Conservation (phyloP, 2,797 vertebrate species). For the Triplophysa yarkandensis region DNA sequence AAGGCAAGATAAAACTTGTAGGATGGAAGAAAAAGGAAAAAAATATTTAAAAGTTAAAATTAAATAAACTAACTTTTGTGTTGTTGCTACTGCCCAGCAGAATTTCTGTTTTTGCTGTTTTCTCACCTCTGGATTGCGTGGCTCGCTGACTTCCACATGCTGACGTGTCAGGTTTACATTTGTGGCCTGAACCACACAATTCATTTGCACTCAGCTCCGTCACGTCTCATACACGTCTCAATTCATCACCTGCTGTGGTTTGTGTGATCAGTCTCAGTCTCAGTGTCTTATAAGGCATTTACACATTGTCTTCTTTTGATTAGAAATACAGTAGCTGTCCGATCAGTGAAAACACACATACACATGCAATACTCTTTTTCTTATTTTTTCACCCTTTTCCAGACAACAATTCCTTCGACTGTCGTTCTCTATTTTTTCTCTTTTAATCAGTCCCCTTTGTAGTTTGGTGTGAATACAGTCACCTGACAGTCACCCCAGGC, state of each 20-base stretch:
- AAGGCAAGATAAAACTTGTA: too few relatives aligned
- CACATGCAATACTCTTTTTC: background rate
- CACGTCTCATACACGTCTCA: background rate
- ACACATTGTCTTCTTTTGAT: background rate
- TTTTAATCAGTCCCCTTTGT: constrained; percentile 11
- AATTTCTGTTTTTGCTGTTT: too few relatives aligned
- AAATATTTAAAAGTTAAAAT: too few relatives aligned
- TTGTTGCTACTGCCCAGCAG: too few relatives aligned
- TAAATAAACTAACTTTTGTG: too few relatives aligned
- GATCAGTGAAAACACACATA: background rate
- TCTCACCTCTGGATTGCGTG: background rate
- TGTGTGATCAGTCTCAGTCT: background rate
- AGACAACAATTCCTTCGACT: constrained; percentile 16
- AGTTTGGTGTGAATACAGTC: background rate
- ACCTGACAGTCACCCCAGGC: constrained; percentile 23
- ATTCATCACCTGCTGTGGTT: background rate
- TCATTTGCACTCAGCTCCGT: background rate
- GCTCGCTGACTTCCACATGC: background rate
- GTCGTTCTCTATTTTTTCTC: constrained; percentile 21
- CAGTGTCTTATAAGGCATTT: background rate
- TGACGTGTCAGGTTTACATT: background rate
- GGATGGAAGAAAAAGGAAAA: too few relatives aligned
- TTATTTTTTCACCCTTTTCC: background rate
- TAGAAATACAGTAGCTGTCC: background rate
- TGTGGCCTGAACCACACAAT: background rate